Evolutionary conservation across 2,888 invertebrate species (phyloP), one percentile per base, ranked within the genome.

Genomic region (Quadriops clusia): DNA sequence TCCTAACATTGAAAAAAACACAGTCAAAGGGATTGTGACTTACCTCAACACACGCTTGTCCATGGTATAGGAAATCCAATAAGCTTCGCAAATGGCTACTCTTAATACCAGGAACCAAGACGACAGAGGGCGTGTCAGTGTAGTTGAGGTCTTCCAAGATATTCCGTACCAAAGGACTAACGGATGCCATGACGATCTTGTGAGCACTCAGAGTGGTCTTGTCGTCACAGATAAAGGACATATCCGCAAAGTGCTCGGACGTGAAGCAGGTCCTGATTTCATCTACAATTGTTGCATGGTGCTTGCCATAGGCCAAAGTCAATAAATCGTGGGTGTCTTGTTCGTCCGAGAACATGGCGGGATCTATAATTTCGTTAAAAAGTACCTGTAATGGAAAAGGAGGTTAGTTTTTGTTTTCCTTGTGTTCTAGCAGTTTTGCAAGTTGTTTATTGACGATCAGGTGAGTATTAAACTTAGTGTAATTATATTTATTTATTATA

Each of bases 271-370:
- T 81, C 57, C 81, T 80, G 60, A 86, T 82, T 70, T 86, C 86
- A 64, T 82, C 84, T 63, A 83, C 78, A 70, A 87, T 80, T 67
- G 85, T 85, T 67, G 84, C 84, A 71, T 83, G 84, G 72, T 86
- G 86, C 72, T 86, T 86, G 70, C 85, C 85, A 68, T 87, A 86
- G 68, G 86, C 85, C 67, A 87, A 77, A 60, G 86, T 86, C 69
- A 87, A 75, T 71, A 85, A 72, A 54, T 76, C 77, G 64, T 75
- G 74, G 61, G 72, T 46, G 43, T 61, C 61, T 51, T 58, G 57
- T 52, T 60, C 57, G 51, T 62, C 62, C 51, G 68, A 64, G 65
- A 67, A 69, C 68, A 68, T 69, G 63, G 65, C 60, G 60, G 50
- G 53, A 46, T 51, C 47, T 45, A 48, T 53, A 44, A 44, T 43